Evolutionary conservation across 2,797 vertebrate species (phyloP).

Genomic region (Pseudochirops corinnae): DNA sequence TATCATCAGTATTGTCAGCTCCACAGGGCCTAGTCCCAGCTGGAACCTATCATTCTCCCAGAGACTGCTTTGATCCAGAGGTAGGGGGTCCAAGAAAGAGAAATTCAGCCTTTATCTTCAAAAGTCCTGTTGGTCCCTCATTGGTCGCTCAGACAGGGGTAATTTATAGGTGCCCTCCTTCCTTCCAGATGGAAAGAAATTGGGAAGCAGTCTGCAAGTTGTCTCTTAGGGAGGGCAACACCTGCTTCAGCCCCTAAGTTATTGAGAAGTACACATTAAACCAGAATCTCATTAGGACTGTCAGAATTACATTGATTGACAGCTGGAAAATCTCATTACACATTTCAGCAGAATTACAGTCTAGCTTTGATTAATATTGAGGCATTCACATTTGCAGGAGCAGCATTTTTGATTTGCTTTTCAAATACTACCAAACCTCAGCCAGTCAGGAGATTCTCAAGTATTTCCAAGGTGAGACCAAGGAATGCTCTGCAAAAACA

Average conservation of each 20-base stretch:
- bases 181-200: conserved; percentile 54
- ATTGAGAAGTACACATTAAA: conserved; percentile 49
- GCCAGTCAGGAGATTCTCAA: background rate
- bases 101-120: background rate
- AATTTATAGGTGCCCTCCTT: background rate
- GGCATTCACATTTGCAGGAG: conserved; percentile 65
- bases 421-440: conserved; percentile 35
- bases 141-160: background rate
- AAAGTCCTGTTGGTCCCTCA: rapidly evolving
- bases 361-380: conserved; percentile 79
- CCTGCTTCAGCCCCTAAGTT: conserved; percentile 61
- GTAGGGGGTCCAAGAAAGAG: background rate
- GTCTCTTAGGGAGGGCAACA: conserved; percentile 60
- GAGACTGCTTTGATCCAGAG: background rate
- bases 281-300: conserved; percentile 59
- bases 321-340: conserved; percentile 70
- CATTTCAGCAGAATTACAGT: conserved; percentile 58
- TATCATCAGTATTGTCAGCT: background rate
- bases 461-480: background rate
- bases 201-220: background rate
- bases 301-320: conserved; percentile 72
- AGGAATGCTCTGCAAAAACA: background rate
- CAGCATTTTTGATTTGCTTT: conserved; percentile 73
- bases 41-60: background rate
- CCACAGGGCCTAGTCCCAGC: background rate